Evolutionary conservation across 2,113 vertebrate genomes (phyloP).

Genomic region (Sterna hirundo): DNA sequence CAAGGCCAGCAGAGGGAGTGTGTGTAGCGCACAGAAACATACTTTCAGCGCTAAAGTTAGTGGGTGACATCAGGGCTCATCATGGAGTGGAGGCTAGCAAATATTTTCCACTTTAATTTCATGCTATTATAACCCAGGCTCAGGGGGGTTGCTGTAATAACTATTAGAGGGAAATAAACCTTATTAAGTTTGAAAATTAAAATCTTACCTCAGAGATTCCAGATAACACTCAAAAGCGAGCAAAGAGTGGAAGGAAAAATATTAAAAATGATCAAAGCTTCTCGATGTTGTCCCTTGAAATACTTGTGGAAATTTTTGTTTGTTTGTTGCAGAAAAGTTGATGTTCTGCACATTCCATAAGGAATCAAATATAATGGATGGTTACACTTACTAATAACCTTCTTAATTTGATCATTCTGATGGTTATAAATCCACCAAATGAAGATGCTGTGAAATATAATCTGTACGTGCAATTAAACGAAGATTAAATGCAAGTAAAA

Average conservation of each 20-base stretch:
- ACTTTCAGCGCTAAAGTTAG: background rate
- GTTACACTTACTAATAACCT: background rate
- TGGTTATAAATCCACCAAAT: background rate
- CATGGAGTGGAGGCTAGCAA: background rate
- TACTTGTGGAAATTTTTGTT: background rate
- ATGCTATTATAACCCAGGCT: background rate
- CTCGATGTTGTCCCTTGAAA: background rate
- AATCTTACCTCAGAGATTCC: background rate
- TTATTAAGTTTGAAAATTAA: conserved; percentile 21
- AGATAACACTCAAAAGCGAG: background rate
- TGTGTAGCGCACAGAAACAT: background rate
- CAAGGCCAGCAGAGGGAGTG: conserved; percentile 24
- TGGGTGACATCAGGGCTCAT: background rate
- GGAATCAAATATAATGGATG: background rate
- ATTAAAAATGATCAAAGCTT: background rate
- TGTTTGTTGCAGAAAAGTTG: background rate
- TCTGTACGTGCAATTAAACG: background rate
- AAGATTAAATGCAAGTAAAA: background rate
- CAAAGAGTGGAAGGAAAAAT: background rate
- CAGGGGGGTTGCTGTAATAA: background rate
- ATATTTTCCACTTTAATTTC: conserved; percentile 18
- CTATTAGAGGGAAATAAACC: background rate
- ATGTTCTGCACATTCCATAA: background rate
- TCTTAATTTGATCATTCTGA: background rate
- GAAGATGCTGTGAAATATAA: background rate